Conservation (phyloP, 2,797 vertebrate genomes). For the Limnodromus scolopaceus region DNA sequence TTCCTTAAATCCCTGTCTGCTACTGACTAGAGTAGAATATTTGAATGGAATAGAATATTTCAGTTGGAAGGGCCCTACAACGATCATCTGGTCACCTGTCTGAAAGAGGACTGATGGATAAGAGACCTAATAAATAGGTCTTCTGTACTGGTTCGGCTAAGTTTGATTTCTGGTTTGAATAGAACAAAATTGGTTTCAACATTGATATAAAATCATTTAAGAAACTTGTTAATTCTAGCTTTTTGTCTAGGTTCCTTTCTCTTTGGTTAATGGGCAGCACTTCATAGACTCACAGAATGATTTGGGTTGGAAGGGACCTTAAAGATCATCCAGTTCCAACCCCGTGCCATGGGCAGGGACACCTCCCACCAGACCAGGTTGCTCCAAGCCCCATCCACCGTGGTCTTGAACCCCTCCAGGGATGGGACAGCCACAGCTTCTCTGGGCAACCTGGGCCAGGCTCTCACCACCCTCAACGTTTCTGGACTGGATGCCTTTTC, state of each 20-base stretch:
- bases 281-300: neutral
- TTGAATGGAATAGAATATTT: neutral
- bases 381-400: neutral
- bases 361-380: neutral
- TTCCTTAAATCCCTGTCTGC: neutral
- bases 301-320: neutral
- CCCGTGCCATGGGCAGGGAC: neutral
- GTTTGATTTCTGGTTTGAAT: neutral
- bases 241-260: neutral
- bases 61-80: neutral
- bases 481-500: neutral
- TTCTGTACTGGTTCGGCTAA: neutral
- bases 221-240: neutral
- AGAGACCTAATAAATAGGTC: neutral
- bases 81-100: neutral
- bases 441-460: neutral
- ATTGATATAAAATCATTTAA: neutral
- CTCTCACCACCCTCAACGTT: rapidly evolving
- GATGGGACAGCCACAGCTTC: neutral
- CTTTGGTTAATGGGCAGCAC: neutral
- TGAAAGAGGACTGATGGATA: neutral
- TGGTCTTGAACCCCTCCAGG: neutral
- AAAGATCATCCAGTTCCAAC: rapidly evolving
- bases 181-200: neutral
- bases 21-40: neutral